These are phyloP conservation scores for Troides helena DNA, from an alignment of 2,888 invertebrate species.

Conservation along the genomic window DNA sequence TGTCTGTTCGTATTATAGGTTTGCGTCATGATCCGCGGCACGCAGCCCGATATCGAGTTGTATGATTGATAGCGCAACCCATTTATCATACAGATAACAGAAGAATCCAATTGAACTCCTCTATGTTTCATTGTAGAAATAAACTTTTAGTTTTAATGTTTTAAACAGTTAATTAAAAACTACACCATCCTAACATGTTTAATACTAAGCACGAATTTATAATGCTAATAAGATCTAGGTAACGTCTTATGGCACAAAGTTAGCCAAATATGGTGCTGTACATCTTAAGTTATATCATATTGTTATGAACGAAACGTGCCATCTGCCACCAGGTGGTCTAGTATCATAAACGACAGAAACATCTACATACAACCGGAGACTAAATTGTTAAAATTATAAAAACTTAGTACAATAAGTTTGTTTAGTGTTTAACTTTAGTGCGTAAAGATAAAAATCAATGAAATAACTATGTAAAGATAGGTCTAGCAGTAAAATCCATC, in stretches of 20 bases:
- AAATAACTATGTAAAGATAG: too few relatives aligned
- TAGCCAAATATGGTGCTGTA: background rate
- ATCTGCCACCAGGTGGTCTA: too few relatives aligned
- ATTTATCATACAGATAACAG: conserved; percentile 23
- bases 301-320: background rate
- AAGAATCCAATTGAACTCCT: conserved; percentile 2
- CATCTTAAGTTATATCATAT: background rate
- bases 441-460: too few relatives aligned
- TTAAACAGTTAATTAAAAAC: background rate
- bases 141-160: background rate
- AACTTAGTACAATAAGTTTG: too few relatives aligned
- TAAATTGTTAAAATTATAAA: too few relatives aligned
- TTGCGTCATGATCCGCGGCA: conserved; percentile 32
- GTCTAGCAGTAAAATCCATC: too few relatives aligned
- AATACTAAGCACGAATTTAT: background rate
- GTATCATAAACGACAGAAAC: too few relatives aligned
- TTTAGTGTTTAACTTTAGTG: too few relatives aligned
- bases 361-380: too few relatives aligned
- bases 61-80: conserved; percentile 23
- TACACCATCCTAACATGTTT: background rate
- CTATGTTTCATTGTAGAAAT: background rate
- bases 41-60: conserved; percentile 14
- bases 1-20: conserved; percentile 34
- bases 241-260: background rate
- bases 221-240: background rate